phyloP scores from a whole-genome alignment of 2,888 invertebrate genomes.

The Campoplex capitator region DNA sequence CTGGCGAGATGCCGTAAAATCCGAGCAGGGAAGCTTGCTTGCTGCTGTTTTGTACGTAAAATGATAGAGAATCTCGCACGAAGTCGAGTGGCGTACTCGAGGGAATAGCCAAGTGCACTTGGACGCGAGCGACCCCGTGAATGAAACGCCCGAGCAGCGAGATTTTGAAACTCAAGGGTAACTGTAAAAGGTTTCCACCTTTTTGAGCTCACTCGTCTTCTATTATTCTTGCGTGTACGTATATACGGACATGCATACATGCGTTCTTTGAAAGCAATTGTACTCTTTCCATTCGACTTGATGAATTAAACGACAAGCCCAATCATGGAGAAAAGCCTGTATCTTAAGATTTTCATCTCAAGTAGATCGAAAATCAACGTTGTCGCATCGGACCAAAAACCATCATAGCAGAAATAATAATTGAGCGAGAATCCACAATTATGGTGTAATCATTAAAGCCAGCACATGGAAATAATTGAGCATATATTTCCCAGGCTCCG shows the following conservation, averaged over 20 bases:
- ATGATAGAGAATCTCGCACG: constrained; percentile 34
- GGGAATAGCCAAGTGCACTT: constrained; percentile 65
- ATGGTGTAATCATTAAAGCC: neutral
- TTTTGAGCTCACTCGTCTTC: constrained; percentile 62
- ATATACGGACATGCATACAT: neutral
- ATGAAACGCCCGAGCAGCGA: constrained; percentile 30
- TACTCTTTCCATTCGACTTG: constrained; percentile 52
- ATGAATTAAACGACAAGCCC: constrained; percentile 50
- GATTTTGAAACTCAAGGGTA: constrained; percentile 61
- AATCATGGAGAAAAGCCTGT: constrained; percentile 27
- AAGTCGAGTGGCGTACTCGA: constrained; percentile 69
- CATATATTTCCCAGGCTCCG: neutral
- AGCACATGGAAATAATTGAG: neutral
- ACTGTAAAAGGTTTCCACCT: constrained; percentile 75
- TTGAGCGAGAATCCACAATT: neutral
- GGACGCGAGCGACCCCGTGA: constrained; percentile 58
- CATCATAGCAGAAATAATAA: neutral
- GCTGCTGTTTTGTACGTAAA: neutral
- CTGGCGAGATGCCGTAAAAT: constrained; percentile 58
- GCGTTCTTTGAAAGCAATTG: constrained; percentile 12
- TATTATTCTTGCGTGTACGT: constrained; percentile 18
- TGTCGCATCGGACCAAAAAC: neutral
- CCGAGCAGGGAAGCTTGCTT: constrained; percentile 10
- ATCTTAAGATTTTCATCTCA: constrained; percentile 22
- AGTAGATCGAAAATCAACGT: neutral